Evolutionary conservation across 2,888 invertebrate species (phyloP), one percentile per base, ranked within the genome.

Genomic region (Scaptomyza parva): DNA sequence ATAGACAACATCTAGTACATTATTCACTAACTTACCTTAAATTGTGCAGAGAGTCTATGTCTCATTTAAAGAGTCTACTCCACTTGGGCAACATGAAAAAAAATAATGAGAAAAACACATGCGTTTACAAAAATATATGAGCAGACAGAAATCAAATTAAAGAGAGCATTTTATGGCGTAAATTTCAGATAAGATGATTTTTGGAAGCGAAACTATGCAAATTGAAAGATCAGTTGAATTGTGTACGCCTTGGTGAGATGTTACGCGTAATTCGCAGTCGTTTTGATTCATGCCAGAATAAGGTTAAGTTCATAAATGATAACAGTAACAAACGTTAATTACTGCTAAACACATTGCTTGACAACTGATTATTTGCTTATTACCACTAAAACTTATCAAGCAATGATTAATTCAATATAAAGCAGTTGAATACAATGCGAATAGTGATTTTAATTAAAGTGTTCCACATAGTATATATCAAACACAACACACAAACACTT

Each of bases 151-250:
- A 43, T 17, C 26, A 33, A 18, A 22, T 28, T 9, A 20, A 20
- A 48, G 70, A 70, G 69, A 59, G 54, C 35, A 43, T 6, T 44
- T 43, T 26, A 35, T 37, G 33, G 12, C 17, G 1, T 12, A 40
- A 37, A 52, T 44, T 40, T 50, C 14, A 37, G 63, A 72, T 52
- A 63, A 59, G 22, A 63, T 71, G 72, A 55, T 40, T n/a, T n/a
- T 24, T 20, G 2, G 24, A 37, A 37, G 54, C 51, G 44, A 47
- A 57, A 20, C 24, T 58, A 26, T 6, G 24, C 26, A 43, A 35
- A 18, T 37, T 63, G 28, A 26, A 39, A 57, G 69, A 57, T 73
- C 66, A 74, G 73, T 74, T 62, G 26, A 28, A 24, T 24, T 66
- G 48, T 18, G 7, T 8, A 14, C 47, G 61, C 39, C 53, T 53